These are phyloP conservation scores for Sphaerophoria taeniata DNA, from an alignment of 2,888 invertebrate species.

Conservation along the genomic window DNA sequence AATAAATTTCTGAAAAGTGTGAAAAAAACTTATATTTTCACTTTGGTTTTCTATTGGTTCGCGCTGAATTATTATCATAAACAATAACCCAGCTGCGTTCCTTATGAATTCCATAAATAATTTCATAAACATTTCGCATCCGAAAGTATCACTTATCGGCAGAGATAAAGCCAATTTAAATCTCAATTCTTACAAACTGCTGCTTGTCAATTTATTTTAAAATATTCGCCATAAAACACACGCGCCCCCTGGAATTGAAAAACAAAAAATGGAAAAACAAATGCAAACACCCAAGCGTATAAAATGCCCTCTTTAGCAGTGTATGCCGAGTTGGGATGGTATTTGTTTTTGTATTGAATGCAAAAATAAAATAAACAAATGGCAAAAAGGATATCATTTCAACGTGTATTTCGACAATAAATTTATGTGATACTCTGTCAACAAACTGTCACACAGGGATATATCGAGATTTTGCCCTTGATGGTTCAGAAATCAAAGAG, in stretches of 20 bases:
- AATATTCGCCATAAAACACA: slow-evolving; percentile 40
- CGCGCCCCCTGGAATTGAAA: slow-evolving; percentile 2
- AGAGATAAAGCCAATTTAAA: slow-evolving; percentile 40
- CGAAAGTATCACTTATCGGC: slow-evolving; percentile 37
- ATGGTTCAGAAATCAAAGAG: slow-evolving; percentile 58
- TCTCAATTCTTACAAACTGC: slow-evolving; percentile 38
- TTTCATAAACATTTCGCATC: slow-evolving; percentile 14
- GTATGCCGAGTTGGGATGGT: too few relatives aligned
- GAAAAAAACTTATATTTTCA: slow-evolving; percentile 14
- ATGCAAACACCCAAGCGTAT: slow-evolving; percentile 16
- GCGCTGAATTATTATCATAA: slow-evolving; percentile 4
- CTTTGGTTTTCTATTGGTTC: slow-evolving; percentile 2
- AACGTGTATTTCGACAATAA: slow-evolving; percentile 60
- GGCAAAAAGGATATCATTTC: slow-evolving; percentile 44
- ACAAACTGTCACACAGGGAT: slow-evolving; percentile 61
- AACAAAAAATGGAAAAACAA: not conserved
- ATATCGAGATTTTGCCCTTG: slow-evolving; percentile 47
- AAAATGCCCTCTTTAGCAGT: slow-evolving; percentile 7
- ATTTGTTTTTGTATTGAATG: slow-evolving; percentile 25
- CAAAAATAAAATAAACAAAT: slow-evolving; percentile 42
- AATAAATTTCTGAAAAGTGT: slow-evolving; percentile 6
- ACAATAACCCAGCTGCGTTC: slow-evolving; percentile 24
- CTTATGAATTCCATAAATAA: slow-evolving; percentile 15
- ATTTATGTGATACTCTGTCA: slow-evolving; percentile 73
- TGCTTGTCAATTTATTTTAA: slow-evolving; percentile 53